phyloP scores from a whole-genome alignment of 1,140 invertebrate species.

The Trichonephila inaurata region DNA sequence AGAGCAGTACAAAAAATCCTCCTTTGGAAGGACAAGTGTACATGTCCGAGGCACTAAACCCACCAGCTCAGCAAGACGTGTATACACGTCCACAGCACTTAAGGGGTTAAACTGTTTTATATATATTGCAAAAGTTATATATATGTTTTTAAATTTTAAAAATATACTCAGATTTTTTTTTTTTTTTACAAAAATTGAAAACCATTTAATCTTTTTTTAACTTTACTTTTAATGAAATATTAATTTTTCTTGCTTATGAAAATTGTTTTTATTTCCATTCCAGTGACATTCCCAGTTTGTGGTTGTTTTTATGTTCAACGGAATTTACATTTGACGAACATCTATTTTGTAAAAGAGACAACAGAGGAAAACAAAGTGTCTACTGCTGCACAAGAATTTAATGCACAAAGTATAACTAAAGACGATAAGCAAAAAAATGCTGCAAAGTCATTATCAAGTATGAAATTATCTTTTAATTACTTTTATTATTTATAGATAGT shows the following conservation, averaged over 20 bases:
- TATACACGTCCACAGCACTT: too few relatives aligned
- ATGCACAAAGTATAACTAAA: neutral
- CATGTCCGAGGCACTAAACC: too few relatives aligned
- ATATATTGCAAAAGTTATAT: too few relatives aligned
- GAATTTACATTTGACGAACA: neutral
- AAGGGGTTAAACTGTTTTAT: too few relatives aligned
- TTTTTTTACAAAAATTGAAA: neutral
- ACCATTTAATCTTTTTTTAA: neutral
- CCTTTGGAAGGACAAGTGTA: too few relatives aligned
- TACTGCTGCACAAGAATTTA: neutral
- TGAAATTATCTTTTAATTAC: too few relatives aligned
- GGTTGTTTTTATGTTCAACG: neutral
- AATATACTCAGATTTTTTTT: too few relatives aligned
- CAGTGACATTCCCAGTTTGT: neutral
- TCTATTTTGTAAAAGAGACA: neutral
- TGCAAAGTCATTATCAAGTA: neutral
- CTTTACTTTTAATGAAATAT: neutral
- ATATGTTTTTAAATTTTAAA: too few relatives aligned
- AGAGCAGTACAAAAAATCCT: too few relatives aligned
- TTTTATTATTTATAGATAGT: too few relatives aligned
- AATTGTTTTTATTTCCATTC: conserved; percentile 16
- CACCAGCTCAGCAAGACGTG: too few relatives aligned
- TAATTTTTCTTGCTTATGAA: neutral
- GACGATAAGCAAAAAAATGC: neutral
- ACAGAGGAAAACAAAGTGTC: neutral